Conservation (phyloP, 2,113 vertebrate genomes). For the Bostrychus sinensis region DNA sequence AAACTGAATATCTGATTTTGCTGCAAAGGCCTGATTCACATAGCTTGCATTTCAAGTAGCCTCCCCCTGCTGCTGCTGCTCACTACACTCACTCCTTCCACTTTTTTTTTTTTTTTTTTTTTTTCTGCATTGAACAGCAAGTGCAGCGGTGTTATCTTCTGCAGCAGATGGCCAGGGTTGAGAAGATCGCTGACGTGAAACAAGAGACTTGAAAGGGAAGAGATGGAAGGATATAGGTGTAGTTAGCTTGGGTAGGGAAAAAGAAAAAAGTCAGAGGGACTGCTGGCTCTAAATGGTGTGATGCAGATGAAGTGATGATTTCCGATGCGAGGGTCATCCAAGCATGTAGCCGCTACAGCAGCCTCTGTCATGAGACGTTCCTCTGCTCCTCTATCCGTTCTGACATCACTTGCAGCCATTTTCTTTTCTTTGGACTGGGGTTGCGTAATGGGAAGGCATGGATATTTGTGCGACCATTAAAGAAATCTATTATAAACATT, state of each 20-base stretch:
- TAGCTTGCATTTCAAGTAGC: conserved; percentile 51
- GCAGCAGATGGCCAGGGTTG: conserved; percentile 50
- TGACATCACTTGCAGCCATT: conserved; percentile 28
- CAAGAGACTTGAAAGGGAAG: conserved; percentile 17
- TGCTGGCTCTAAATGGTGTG: conserved; percentile 69
- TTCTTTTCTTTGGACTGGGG: conserved; percentile 26
- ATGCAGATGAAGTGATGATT: conserved; percentile 78
- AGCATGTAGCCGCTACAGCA: conserved; percentile 43
- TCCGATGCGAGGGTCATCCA: conserved; percentile 61
- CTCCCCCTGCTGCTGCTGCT: conserved; percentile 4
- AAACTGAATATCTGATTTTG: conserved; percentile 71
- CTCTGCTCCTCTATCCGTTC: conserved; percentile 28
- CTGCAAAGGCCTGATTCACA: conserved; percentile 50
- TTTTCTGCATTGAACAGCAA: conserved; percentile 43
- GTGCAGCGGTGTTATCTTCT: conserved; percentile 52
- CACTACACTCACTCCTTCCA: not conserved
- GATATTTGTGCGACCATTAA: not conserved
- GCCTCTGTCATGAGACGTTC: conserved; percentile 17
- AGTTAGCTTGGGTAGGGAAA: conserved; percentile 17
- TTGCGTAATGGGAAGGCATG: not conserved
- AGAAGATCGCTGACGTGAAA: conserved; percentile 52
- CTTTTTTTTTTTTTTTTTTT: not conserved
- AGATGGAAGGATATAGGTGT: not conserved
- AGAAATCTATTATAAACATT: too few species aligned
- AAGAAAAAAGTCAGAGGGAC: conserved; percentile 46